A percentile compares a stretch with the other conserved stretches of the same genome.
Evolutionary conservation across 2,797 vertebrate genomes (phyloP).

Genomic region (Nyctibius grandis): DNA sequence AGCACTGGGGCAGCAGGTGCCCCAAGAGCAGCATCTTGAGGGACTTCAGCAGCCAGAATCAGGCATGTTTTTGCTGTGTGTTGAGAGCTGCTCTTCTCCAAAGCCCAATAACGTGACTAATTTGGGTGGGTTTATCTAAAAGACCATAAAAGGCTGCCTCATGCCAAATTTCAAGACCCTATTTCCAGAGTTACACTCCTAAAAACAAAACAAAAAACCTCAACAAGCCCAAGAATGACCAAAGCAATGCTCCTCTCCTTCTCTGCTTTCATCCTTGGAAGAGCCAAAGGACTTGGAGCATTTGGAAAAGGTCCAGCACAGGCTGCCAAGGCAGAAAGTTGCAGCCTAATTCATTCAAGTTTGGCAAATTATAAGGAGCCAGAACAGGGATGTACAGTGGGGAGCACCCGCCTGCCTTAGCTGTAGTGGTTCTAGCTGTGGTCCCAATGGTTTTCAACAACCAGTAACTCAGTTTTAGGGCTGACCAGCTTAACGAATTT

Average conservation of each 20-base stretch:
- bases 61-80: background rate
- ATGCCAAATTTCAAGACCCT: background rate
- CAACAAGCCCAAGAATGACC: background rate
- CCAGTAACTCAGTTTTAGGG: background rate
- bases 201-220: background rate
- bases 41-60: background rate
- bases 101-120: background rate
- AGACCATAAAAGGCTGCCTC: background rate
- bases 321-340: background rate
- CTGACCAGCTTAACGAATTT: background rate
- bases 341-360: background rate
- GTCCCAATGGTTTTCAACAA: background rate
- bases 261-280: background rate
- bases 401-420: background rate
- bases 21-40: background rate
- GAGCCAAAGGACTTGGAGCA: background rate
- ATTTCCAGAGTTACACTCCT: background rate
- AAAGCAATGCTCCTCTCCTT: background rate
- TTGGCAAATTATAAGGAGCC: background rate
- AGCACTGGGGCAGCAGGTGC: background rate
- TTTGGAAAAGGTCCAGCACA: background rate
- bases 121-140: background rate
- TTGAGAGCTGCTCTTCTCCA: background rate
- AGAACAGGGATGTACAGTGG: background rate
- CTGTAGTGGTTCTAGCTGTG: background rate